These are phyloP conservation scores for Pangasius larnaudii DNA, from an alignment of 2,797 vertebrate genomes.

Conservation along the genomic window DNA sequence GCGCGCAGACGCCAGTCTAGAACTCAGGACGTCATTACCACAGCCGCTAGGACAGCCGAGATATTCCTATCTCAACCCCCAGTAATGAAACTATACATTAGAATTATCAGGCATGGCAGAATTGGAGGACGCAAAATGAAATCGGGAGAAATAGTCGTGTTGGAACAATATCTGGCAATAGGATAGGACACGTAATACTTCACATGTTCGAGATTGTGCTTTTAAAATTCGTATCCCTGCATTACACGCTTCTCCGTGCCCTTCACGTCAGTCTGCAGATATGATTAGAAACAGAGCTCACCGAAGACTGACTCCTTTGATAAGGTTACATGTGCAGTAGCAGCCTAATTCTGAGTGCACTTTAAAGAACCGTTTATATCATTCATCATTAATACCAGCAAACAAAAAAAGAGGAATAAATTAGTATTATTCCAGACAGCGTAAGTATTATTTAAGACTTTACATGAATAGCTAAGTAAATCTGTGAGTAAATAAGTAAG, in stretches of 20 bases:
- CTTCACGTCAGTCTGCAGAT: neutral
- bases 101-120: constrained; percentile 41
- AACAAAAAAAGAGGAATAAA: neutral
- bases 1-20: constrained; percentile 42
- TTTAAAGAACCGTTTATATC: neutral
- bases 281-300: neutral
- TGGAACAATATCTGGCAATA: constrained; percentile 32
- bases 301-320: neutral
- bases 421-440: neutral
- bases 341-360: neutral
- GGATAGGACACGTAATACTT: constrained; percentile 21
- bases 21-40: constrained; percentile 44
- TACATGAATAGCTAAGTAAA: neutral
- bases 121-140: constrained; percentile 34
- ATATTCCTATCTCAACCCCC: constrained; percentile 34
- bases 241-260: neutral
- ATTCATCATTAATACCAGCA: neutral
- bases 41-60: constrained; percentile 32
- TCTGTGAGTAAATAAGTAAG: too few relatives aligned
- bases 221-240: constrained; percentile 24
- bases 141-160: constrained; percentile 26
- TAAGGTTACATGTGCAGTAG: neutral
- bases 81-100: constrained; percentile 54
- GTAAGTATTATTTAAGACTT: neutral
- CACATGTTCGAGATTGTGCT: constrained; percentile 23